Conservation (phyloP, 2,113 vertebrate genomes). For the Labeo rohita region DNA sequence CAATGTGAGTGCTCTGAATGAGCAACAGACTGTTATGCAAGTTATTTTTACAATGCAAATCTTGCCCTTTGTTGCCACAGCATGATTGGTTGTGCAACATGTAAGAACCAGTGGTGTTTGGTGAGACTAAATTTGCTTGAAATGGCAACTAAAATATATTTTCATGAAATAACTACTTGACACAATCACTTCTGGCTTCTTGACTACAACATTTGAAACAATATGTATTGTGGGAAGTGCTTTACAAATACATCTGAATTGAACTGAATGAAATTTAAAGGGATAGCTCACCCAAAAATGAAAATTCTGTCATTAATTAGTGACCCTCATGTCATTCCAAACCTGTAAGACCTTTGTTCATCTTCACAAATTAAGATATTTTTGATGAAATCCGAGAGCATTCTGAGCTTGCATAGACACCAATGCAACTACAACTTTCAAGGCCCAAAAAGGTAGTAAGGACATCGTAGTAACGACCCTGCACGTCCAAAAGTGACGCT, state of each 20-base stretch:
- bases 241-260: not conserved
- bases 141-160: not conserved
- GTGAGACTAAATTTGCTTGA: not conserved
- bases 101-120: not conserved
- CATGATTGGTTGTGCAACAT: not conserved
- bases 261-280: not conserved
- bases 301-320: too few species aligned
- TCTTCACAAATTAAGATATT: too few species aligned
- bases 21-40: not conserved
- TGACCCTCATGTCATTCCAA: too few species aligned
- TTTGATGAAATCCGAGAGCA: too few species aligned
- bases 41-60: not conserved
- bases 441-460: too few species aligned
- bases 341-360: too few species aligned
- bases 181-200: not conserved
- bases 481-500: too few species aligned
- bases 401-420: too few species aligned
- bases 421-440: too few species aligned
- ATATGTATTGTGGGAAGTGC: not conserved
- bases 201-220: not conserved
- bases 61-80: not conserved
- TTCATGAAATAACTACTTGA: not conserved
- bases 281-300: too few species aligned
- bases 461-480: too few species aligned
- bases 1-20: not conserved